phyloP scores from a whole-genome alignment of 2,888 invertebrate genomes.

The Punctoribates punctum region DNA sequence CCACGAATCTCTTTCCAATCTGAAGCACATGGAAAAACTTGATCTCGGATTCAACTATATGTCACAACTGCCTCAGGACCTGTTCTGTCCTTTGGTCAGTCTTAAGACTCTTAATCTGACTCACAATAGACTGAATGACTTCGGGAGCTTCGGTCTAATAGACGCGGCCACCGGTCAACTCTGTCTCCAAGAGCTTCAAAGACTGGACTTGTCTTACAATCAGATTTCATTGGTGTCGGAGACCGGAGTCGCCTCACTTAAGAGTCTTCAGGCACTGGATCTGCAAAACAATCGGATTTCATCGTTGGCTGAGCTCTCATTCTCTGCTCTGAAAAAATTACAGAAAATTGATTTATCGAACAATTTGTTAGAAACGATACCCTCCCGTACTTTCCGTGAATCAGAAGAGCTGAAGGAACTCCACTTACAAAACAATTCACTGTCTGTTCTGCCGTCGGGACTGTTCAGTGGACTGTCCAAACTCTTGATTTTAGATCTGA shows the following conservation, averaged over 20 bases:
- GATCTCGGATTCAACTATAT: constrained; percentile 50
- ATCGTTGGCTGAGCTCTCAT: constrained; percentile 52
- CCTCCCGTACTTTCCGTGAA: constrained; percentile 68
- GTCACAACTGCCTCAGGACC: constrained; percentile 59
- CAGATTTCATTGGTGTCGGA: constrained; percentile 73
- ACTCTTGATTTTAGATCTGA: constrained; percentile 79
- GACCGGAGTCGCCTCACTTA: constrained; percentile 71
- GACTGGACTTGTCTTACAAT: constrained; percentile 59
- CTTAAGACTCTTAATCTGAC: constrained; percentile 66
- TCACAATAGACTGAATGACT: constrained; percentile 64
- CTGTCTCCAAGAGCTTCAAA: constrained; percentile 60
- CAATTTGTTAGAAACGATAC: constrained; percentile 64
- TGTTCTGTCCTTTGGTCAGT: constrained; percentile 60
- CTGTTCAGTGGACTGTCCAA: constrained; percentile 71
- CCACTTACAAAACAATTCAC: constrained; percentile 84
- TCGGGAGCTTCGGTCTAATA: constrained; percentile 44
- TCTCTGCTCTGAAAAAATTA: constrained; percentile 58
- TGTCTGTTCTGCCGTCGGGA: constrained; percentile 78
- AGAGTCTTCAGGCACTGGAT: constrained; percentile 78
- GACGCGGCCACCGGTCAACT: constrained; percentile 46
- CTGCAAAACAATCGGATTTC: constrained; percentile 79
- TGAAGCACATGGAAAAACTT: constrained; percentile 48
- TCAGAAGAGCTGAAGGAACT: constrained; percentile 77
- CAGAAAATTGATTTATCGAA: constrained; percentile 68
- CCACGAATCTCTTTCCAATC: constrained; percentile 46